Base-by-base conservation (phyloP, 1,140 invertebrate species). In the Oreohelix idahoensis region DNA sequence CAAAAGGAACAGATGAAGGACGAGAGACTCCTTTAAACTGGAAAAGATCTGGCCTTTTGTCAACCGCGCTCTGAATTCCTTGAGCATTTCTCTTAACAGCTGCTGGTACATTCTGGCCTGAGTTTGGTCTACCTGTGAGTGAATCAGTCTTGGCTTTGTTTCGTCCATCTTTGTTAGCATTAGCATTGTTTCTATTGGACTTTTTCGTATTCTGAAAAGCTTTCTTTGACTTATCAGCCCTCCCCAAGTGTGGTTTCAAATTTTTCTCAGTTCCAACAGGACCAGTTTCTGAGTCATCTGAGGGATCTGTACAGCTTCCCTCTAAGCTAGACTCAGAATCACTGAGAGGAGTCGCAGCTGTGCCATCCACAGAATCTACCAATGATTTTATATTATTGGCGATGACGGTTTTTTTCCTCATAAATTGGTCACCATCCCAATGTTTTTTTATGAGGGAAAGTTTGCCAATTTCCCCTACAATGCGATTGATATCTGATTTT, bases 51-150 rank as follows among this genome's bases (percentile, higher is more conserved):
- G 13, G 35, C 58, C 53, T 79, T 79, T 79, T 79, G 11, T 79
- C 42, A 36, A 42, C 29, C n/a, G 77, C 35, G 26, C 58, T 79
- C 53, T 79, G 77, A 39, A 42, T 23, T 23, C 77, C 77, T 39
- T 79, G 77, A 26, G 77, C 77, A 79, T 79, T 79, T 79, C 77
- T 79, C n/a, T 79, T 79, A 5, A 39, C 26, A 17, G 53, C 26
- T 26, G 32, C 10, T n/a, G n/a, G n/a, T n/a, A n/a, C n/a, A 39
- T 8, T 49, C 71, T 39, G 38, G 11, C 42, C 42, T 74, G 63
- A 66, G 63, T 66, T 66, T 66, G 63, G 63, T 23, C 63, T 29
- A n/a, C 63, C 32, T 8, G 29, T 8, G 5, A n/a, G 10, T 13
- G 38, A 71, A 13, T 17, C 38, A 11, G 32, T 36, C 2, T 51